Percentiles rank a stretch among this genome's conserved stretches.
phyloP scores from a whole-genome alignment of 2,888 invertebrate genomes.

The Sphaeridia pumilis region DNA sequence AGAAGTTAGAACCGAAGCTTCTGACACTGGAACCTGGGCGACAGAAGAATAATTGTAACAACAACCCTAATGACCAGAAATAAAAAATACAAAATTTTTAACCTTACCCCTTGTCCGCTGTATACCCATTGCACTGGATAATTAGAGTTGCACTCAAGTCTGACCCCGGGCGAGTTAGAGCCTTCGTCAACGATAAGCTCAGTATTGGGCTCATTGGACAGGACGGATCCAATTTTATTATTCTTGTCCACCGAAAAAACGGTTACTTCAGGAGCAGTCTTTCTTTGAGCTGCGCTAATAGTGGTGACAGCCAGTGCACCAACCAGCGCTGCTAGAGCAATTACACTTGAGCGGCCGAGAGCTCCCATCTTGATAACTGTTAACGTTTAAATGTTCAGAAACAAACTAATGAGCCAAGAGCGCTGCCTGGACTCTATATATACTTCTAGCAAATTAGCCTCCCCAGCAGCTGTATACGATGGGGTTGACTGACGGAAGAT shows the following conservation, averaged over 20 bases:
- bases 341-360: no score
- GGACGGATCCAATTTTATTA: slow-evolving; percentile 20
- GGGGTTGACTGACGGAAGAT: no score
- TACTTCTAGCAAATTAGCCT: no score
- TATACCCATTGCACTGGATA: slow-evolving; percentile 34
- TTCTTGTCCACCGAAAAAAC: slow-evolving; percentile 24
- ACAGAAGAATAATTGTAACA: neutral
- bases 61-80: slow-evolving; percentile 2
- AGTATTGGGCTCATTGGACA: slow-evolving; percentile 8
- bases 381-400: no score
- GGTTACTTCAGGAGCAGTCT: neutral
- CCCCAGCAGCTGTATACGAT: no score
- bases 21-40: slow-evolving; percentile 25
- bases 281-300: no score
- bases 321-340: no score
- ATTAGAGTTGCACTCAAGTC: slow-evolving; percentile 30
- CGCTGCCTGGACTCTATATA: no score
- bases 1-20: slow-evolving; percentile 17
- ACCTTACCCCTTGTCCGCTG: slow-evolving; percentile 30
- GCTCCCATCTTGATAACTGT: no score
- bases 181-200: slow-evolving; percentile 25
- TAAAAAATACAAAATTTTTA: neutral
- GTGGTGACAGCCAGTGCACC: neutral
- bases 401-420: no score
- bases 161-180: slow-evolving; percentile 13